Evolutionary conservation across 2,888 invertebrate genomes (phyloP), one percentile per base, ranked within the genome.

Genomic region (Tryphoninae sp.): DNA sequence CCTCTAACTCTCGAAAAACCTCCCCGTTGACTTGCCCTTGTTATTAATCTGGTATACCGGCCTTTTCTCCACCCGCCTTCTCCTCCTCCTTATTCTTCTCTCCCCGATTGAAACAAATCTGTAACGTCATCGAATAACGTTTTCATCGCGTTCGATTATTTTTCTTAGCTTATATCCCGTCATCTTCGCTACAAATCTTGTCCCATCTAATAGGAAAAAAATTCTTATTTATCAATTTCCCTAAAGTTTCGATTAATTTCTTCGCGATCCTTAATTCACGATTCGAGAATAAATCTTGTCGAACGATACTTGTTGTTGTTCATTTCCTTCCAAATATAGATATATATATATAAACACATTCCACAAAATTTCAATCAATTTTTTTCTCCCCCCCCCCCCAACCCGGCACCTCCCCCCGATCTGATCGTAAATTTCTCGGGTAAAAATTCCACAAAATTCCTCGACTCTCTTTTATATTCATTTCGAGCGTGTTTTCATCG

Each of bases 21-120:
- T 79, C 59, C 19, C 45, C 78, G 68, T 62, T 45, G 16, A 55
- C 75, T 26, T 58, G 74, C 74, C 73, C 81, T 65, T 69, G 76
- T 80, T 83, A 80, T 83, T 83, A 80, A 81, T 83, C 75, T 68
- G 61, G 67, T 72, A 76, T 72, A 82, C 81, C 45, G 61, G 72
- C 68, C 40, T 68, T 23, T 68, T 68, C 53, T 23, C 13, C 23
- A 33, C 40, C n/a, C 58, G 8, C 45, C 49, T 42, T 1, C 65
- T 19, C 22, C 49, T 42, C 53, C 53, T n/a, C 16, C 19, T 7
- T 13, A 19, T 19, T 59, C 13, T 22, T 61, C 19, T 71, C 40
- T 2, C 16, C 42, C 62, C 40, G 8, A 49, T 75, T 62, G 61
- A 53, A 59, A 65, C 26, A 59, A 82, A 78, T 55, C 72, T 62